Percentiles rank a stretch among this genome's conserved stretches.
Conservation (phyloP, 2,888 invertebrate species). For the Noctua fimbriata region DNA sequence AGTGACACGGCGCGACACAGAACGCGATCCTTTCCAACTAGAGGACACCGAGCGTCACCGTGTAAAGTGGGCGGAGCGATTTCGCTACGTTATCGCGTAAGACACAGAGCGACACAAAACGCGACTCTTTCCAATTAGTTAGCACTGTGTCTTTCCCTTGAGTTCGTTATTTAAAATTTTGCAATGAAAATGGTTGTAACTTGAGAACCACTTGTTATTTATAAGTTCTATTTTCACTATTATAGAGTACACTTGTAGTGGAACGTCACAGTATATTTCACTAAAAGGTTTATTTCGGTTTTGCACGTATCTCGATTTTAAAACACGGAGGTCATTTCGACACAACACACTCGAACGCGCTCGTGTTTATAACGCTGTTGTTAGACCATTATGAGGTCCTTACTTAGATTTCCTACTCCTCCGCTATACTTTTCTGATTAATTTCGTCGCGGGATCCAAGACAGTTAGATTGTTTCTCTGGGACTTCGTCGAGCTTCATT, state of each 20-base stretch:
- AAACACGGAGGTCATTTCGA: not conserved
- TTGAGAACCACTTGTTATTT: not conserved
- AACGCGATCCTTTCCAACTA: no score
- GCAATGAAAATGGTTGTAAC: not conserved
- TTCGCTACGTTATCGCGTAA: no score
- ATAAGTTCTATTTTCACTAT: not conserved
- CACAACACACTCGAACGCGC: not conserved
- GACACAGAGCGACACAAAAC: conserved; percentile 1
- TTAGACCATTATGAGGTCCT: no score
- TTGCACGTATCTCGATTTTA: not conserved
- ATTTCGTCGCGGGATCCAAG: no score
- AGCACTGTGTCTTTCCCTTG: not conserved
- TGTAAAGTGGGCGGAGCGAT: not conserved
- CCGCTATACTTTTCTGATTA: no score
- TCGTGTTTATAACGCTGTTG: no score
- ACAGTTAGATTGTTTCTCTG: no score
- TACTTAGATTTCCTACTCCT: no score
- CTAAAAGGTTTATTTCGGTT: not conserved
- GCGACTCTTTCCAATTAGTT: not conserved
- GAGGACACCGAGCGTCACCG: no score
- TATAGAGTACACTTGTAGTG: not conserved
- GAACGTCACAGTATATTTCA: not conserved
- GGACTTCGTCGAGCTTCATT: no score
- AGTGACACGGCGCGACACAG: no score
- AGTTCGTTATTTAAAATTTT: not conserved